Conservation (phyloP, 2,113 vertebrate species). For the Tylochromis polylepis region DNA sequence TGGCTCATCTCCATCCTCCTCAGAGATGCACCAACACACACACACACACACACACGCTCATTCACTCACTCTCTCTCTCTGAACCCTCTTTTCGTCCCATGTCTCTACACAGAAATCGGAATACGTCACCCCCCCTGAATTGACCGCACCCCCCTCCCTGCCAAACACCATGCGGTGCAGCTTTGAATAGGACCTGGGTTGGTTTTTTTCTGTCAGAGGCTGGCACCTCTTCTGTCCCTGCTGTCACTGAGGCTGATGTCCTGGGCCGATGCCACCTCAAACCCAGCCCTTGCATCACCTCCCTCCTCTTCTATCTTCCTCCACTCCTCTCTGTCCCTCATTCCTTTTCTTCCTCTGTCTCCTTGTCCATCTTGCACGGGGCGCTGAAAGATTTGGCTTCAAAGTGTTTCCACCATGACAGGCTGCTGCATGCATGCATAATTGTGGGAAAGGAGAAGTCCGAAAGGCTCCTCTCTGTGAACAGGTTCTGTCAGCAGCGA, state of each 20-base stretch:
- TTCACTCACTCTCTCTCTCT: neutral
- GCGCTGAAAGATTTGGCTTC: slow-evolving; percentile 3
- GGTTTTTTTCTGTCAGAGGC: slow-evolving; percentile 25
- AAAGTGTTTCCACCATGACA: neutral
- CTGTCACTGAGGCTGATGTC: slow-evolving; percentile 37
- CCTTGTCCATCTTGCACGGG: slow-evolving; percentile 1
- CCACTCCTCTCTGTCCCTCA: neutral
- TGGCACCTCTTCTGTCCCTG: slow-evolving; percentile 43
- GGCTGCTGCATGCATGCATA: neutral
- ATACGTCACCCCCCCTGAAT: neutral
- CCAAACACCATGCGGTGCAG: neutral
- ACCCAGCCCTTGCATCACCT: neutral
- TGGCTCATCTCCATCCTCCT: slow-evolving; percentile 44
- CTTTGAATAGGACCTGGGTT: slow-evolving; percentile 28
- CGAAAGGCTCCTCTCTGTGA: slow-evolving; percentile 13
- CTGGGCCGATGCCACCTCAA: slow-evolving; percentile 39
- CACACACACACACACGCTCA: neutral
- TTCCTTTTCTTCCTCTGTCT: neutral
- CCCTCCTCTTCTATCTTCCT: neutral
- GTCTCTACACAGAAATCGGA: neutral
- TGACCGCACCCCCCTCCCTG: neutral
- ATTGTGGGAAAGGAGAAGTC: neutral
- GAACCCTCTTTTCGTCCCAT: neutral
- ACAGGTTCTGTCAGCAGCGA: slow-evolving; percentile 32
- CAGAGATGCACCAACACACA: neutral